Evolutionary conservation across 92 coral and sea anemone genomes (phyloP), one percentile per base, ranked within the genome.

Genomic region (Actinostola sp.): DNA sequence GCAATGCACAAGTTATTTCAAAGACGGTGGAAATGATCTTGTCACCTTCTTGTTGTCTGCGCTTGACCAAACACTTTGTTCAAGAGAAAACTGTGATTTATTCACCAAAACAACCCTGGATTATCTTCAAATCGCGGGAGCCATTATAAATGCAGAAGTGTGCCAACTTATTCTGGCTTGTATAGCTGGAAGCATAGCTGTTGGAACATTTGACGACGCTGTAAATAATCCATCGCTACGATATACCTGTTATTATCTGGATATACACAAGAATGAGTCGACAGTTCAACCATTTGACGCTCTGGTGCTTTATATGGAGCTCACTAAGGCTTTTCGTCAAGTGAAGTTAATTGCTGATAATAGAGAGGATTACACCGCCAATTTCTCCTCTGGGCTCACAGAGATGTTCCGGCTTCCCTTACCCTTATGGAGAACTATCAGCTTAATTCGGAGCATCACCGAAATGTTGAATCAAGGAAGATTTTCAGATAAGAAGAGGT

Each of bases 111-210:
- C 48, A 34, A 9, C 30, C 24, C 12, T 19, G 25, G 6, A 26
- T 0, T 43, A 34, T 24, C 21, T 63, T 17, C 27, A 1, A 36
- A 57, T 29, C 3, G 17, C 21, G n/a, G n/a, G n/a, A n/a, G n/a
- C n/a, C n/a, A n/a, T n/a, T n/a, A n/a, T n/a, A n/a, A 20, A 56
- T 25, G 53, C 31, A 21, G 52, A 70, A 24, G 27, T 33, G 20
- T 39, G 57, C 42, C 36, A 49, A 16, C 45, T 35, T 26, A 14
- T 70, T 19, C 24, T 54, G 19, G 54, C 63, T 31, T 53, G 38
- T 16, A 70, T 70, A 35, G 76, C 76, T 35, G 54, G 65, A 53
- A 31, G 64, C 0, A 50, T 70, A 20, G 76, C 76, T 42, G 76
- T 54, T 53, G 64, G 53, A 21, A 33, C 33, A 39, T 70, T 70